Base-by-base conservation (phyloP, 1,140 invertebrate species). In the Ceratitis capitata region DNA sequence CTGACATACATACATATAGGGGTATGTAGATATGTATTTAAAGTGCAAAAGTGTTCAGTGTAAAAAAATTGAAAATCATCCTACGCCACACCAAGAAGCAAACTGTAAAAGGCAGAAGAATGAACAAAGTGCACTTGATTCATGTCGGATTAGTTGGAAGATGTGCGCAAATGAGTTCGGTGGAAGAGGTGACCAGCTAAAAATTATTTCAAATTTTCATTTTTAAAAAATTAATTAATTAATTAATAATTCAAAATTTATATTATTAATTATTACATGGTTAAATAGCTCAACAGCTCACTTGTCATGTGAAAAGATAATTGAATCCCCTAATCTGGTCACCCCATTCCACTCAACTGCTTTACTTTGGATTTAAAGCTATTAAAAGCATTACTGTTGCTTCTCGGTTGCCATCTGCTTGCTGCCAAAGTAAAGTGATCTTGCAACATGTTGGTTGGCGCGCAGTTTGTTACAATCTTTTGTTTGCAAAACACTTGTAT, bases 121-220 rank as follows among this genome's bases (percentile, higher is more conserved):
- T 2, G 29, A 39, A 26, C 14, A 51, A 83, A 83, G 49, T 83
- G 82, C 49, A 83, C 82, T 83, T 83, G 29, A 53, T 83, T 83
- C 49, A 83, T 83, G 82, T 83, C 49, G 49, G 82, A 83, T 83
- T 83, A 83, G 82, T 83, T 49, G 69, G 69, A 45, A 78, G 69
- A 78, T 14, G 69, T 23, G 19, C 23, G 16, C 69, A 78, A 78
- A 78, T 78, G 39, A 26, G 42, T 7, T 35, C 69, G 42, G 29
- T n/a, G 14, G 5, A 9, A 19, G 23, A 14, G 6, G 51, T 56
- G 19, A 23, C n/a, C 51, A 56, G n/a, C 19, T 1, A 56, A 0
- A 19, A 19, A 1, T n/a, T n/a, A n/a, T n/a, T n/a, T n/a, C n/a
- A n/a, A n/a, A n/a, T n/a, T n/a, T n/a, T n/a, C n/a, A n/a, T n/a